phyloP scores from a whole-genome alignment of 2,888 invertebrate genomes.

The Tetragonula carbonaria region DNA sequence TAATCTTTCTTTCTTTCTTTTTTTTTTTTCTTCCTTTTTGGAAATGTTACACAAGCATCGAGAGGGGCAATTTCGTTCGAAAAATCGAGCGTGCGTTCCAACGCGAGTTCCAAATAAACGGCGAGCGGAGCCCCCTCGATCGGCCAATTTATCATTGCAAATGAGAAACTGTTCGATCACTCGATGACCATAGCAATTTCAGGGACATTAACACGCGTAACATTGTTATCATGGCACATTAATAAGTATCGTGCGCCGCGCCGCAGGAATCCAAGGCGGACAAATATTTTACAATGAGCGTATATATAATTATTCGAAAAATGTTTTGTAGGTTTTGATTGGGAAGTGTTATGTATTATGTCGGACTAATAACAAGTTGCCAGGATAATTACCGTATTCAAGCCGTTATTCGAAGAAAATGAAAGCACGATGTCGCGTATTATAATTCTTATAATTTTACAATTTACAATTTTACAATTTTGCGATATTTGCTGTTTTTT shows the following conservation, averaged over 20 bases:
- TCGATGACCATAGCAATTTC: not conserved
- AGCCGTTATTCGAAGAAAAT: constrained; percentile 47
- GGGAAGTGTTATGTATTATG: constrained; percentile 46
- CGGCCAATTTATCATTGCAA: constrained; percentile 35
- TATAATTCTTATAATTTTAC: not conserved
- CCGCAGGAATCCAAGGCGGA: not conserved
- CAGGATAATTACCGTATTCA: constrained; percentile 50
- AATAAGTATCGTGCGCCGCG: constrained; percentile 14
- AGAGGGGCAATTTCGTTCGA: constrained; percentile 18
- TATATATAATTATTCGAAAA: constrained; percentile 57
- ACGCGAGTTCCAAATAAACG: constrained; percentile 12
- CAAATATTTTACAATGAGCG: constrained; percentile 34
- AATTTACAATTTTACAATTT: too few relatives aligned
- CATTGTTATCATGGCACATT: constrained; percentile 19
- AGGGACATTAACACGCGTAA: not conserved
- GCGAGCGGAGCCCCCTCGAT: constrained; percentile 4
- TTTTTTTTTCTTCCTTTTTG: not conserved
- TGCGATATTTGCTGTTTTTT: too few relatives aligned
- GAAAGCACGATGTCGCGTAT: constrained; percentile 34
- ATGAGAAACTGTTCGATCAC: constrained; percentile 2
- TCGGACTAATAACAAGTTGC: constrained; percentile 64
- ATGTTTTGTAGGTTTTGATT: constrained; percentile 55
- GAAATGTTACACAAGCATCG: not conserved
- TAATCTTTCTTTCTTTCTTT: not conserved
- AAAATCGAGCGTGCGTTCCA: constrained; percentile 5